phyloP scores from a whole-genome alignment of 2,888 invertebrate genomes.

The Drosophila paramelanica region DNA sequence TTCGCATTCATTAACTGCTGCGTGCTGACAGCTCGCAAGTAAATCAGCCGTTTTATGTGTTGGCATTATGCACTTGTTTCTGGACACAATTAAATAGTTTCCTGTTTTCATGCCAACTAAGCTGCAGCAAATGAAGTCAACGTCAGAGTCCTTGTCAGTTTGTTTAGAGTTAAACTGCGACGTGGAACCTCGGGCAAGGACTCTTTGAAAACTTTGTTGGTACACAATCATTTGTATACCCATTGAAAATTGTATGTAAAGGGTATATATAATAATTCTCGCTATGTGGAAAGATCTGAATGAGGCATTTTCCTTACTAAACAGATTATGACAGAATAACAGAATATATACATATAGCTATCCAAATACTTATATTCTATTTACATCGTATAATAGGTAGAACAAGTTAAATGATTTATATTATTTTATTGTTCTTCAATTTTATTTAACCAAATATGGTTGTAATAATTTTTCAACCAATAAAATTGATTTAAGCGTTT shows the following conservation, averaged over 20 bases:
- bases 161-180: constrained; percentile 13
- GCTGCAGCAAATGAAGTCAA: constrained; percentile 52
- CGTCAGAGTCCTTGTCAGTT: constrained; percentile 9
- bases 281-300: no score
- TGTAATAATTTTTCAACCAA: no score
- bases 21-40: constrained; percentile 12
- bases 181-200: constrained; percentile 8
- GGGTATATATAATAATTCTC: constrained; percentile 19
- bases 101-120: constrained; percentile 34
- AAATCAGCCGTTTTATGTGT: constrained; percentile 13
- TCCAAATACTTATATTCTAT: no score
- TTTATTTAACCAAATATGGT: no score
- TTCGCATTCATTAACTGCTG: constrained; percentile 44
- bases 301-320: no score
- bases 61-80: constrained; percentile 20
- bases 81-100: constrained; percentile 66
- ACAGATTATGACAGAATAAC: no score
- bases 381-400: no score
- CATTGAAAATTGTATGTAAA: neutral
- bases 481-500: no score
- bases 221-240: constrained; percentile 13
- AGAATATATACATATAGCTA: no score
- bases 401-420: no score
- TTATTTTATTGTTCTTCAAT: no score
- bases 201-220: constrained; percentile 47